Base-by-base conservation (phyloP, 2,797 vertebrate species). In the Taenioides sp. region DNA sequence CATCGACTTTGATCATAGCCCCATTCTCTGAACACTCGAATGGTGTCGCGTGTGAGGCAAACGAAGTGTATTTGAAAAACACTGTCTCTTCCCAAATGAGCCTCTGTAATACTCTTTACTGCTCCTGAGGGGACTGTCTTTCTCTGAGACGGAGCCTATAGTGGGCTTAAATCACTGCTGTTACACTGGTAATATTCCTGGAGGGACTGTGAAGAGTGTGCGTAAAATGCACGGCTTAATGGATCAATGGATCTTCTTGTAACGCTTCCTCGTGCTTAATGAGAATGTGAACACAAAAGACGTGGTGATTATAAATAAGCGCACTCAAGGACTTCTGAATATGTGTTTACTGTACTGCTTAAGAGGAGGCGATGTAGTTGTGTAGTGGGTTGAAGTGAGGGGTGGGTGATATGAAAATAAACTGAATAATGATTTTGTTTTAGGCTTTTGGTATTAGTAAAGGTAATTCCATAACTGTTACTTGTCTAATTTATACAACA, bases 161-260 rank as follows among this genome's bases (percentile, higher is more conserved):
- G 55, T 55, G 7, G 76, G 70, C 75, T 63, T 78, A 67, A 67
- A 67, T 50, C 67, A 55, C 79, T 72, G 12, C 70, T 50, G 17
- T 59, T 74, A 71, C 37, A 47, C 70, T 70, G 73, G 9, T 75
- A 77, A 75, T 77, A 63, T 70, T 78, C 55, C 77, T 65, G 20
- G 17, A 47, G 75, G 80, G 75, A 74, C 60, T 49, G 47, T 4
- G 9, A 58, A 66, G 72, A 76, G 71, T 70, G 31, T 81, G 76
- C 81, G 57, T 43, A 25, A 79, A 84, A 82, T 72, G 47, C 74
- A 54, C 43, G 81, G 84, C 86, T 89, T 88, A 86, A 82, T 77
- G 52, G 22, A 57, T 79, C 77, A 86, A 84, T 82, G 79, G 69
- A 55, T 20, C 37, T 65, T 23, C 14, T 47, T 25, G 37, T 43